Conservation (phyloP, 2,888 invertebrate genomes). For the Hylaea fasciaria region DNA sequence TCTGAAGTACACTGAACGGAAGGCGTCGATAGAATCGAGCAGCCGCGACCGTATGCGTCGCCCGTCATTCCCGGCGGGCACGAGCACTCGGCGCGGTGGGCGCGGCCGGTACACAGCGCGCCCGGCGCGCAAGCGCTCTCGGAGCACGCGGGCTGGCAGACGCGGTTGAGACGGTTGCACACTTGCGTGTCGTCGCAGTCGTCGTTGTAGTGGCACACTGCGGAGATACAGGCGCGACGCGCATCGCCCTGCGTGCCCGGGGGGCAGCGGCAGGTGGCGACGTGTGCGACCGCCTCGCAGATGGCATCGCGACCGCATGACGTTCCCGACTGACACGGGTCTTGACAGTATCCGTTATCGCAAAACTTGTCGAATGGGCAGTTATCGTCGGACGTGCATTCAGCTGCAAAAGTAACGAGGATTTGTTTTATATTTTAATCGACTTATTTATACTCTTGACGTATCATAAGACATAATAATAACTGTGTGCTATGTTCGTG, state of each 20-base stretch:
- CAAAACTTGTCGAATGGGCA: conserved; percentile 95
- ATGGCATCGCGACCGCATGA: conserved; percentile 92
- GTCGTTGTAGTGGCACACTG: conserved; percentile 94
- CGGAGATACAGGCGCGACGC: conserved; percentile 91
- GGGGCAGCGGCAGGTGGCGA: conserved; percentile 93
- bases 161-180: conserved; percentile 92
- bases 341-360: conserved; percentile 90
- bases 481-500: background rate
- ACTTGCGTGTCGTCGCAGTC: conserved; percentile 94
- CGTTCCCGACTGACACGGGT: conserved; percentile 89
- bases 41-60: conserved; percentile 89
- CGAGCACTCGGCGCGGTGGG: conserved; percentile 91
- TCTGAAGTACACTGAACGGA: conserved; percentile 89
- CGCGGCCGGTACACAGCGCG: conserved; percentile 90
- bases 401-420: conserved; percentile 84
- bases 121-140: conserved; percentile 92
- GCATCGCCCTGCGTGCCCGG: conserved; percentile 94
- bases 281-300: conserved; percentile 90
- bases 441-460: background rate
- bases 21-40: conserved; percentile 53
- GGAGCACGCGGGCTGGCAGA: conserved; percentile 92
- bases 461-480: background rate
- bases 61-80: conserved; percentile 91
- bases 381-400: conserved; percentile 90
- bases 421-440: background rate